Percentiles rank a stretch among this genome's conserved stretches.
These are phyloP conservation scores for Poecile atricapillus DNA, from an alignment of 2,113 vertebrate genomes.

Conservation along the genomic window DNA sequence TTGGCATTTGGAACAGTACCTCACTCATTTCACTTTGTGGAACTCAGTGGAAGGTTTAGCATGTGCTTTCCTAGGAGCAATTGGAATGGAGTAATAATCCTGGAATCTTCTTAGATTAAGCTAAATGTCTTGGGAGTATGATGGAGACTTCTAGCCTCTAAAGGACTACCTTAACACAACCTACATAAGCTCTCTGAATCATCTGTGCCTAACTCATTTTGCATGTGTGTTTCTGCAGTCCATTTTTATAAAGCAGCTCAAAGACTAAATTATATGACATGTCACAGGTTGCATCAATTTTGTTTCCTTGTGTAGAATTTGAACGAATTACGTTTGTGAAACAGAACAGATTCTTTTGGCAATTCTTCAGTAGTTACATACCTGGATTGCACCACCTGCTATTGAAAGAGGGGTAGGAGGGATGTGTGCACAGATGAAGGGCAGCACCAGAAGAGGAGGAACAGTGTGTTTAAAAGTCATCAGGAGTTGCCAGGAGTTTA, in stretches of 20 bases:
- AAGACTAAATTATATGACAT: not conserved
- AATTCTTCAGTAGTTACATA: not conserved
- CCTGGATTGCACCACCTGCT: not conserved
- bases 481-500: not conserved
- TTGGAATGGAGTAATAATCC: not conserved
- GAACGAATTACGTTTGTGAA: not conserved
- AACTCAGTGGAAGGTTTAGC: not conserved
- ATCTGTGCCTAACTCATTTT: not conserved
- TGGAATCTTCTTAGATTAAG: not conserved
- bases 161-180: not conserved
- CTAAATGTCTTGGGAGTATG: not conserved
- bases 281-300: not conserved
- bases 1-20: not conserved
- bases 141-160: not conserved
- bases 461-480: not conserved
- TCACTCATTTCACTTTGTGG: not conserved
- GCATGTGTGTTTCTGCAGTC: not conserved
- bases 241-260: not conserved
- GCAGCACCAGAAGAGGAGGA: not conserved
- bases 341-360: not conserved
- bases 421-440: not conserved
- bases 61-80: not conserved
- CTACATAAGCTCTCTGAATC: not conserved
- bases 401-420: not conserved
- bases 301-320: not conserved